Percentiles rank a stretch among this genome's conserved stretches.
These are phyloP conservation scores for Hesperia comma DNA, from an alignment of 2,888 invertebrate species.

Conservation along the genomic window DNA sequence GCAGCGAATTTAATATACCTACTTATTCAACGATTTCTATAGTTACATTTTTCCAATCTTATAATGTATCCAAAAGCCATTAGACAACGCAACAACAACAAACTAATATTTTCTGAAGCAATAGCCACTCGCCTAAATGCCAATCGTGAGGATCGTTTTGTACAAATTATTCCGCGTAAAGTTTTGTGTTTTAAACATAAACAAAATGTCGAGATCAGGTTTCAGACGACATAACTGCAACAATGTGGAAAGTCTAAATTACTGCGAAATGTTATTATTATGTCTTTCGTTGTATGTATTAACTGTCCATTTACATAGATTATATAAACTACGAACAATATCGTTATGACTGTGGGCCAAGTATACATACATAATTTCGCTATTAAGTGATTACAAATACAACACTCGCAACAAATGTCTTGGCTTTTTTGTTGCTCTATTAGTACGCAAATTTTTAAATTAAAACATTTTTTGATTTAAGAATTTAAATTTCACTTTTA, in stretches of 20 bases:
- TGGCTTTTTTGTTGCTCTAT: background rate
- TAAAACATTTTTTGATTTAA: too few relatives aligned
- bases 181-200: constrained; percentile 28
- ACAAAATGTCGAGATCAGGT: constrained; percentile 23
- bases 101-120: constrained; percentile 29
- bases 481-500: too few relatives aligned
- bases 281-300: constrained; percentile 23
- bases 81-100: constrained; percentile 11
- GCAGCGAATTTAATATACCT: background rate
- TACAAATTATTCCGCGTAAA: constrained; percentile 10
- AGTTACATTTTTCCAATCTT: constrained; percentile 3
- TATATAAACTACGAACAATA: constrained; percentile 22
- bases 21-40: background rate
- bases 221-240: constrained; percentile 20
- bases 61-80: background rate
- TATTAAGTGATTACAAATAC: constrained; percentile 2
- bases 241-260: constrained; percentile 24
- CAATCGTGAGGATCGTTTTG: constrained; percentile 24
- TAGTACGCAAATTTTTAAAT: background rate
- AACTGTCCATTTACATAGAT: constrained; percentile 24
- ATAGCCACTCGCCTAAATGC: constrained; percentile 25
- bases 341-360: constrained; percentile 16
- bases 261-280: constrained; percentile 25
- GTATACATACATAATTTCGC: constrained; percentile 22
- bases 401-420: background rate